Base-by-base conservation (phyloP, 2,888 invertebrate genomes). In the Oxycera nigricornis region DNA sequence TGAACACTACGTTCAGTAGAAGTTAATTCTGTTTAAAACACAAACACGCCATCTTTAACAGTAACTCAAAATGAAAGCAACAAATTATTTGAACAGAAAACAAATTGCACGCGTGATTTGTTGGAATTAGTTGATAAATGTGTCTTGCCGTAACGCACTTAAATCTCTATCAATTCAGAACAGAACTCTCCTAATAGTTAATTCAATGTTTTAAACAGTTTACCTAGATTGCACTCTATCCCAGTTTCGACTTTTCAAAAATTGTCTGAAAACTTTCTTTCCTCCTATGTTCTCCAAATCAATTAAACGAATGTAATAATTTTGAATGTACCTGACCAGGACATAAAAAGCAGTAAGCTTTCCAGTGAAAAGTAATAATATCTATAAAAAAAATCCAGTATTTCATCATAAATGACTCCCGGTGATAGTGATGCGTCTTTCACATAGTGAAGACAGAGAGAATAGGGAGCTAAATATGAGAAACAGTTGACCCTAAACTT, bases 361-460 rank as follows among this genome's bases (percentile, higher is more conserved):
- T 14, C 46, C 46, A 46, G 46, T 46, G 46, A 46, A 14, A 46
- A 14, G 11, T 46, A 14, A 46, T n/a, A 46, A 11, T 35, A 35
- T 35, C 35, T 7, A 35, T 35, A 6, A 11, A n/a, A n/a, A 50
- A 55, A 55, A 55, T 55, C 14, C 55, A 55, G 59, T 59, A 59
- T 59, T 59, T 30, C n/a, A 28, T 59, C 22, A 55, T 55, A 4
- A 55, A 55, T 55, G 22, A 59, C 24, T n/a, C n/a, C 17, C 59
- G 4, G 9, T n/a, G 9, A 50, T 50, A n/a, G 11, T 50, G n/a
- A 4, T 50, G 14, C 50, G n/a, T n/a, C n/a, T n/a, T n/a, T 59
- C 59, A 28, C 30, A 11, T 30, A 59, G n/a, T 59, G 59, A 59
- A 28, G 30, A 24, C 24, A 55, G 24, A n/a, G n/a, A n/a, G n/a